Evolutionary conservation across 2,113 vertebrate genomes (phyloP).

Genomic region (Tricholaema leucomelas): DNA sequence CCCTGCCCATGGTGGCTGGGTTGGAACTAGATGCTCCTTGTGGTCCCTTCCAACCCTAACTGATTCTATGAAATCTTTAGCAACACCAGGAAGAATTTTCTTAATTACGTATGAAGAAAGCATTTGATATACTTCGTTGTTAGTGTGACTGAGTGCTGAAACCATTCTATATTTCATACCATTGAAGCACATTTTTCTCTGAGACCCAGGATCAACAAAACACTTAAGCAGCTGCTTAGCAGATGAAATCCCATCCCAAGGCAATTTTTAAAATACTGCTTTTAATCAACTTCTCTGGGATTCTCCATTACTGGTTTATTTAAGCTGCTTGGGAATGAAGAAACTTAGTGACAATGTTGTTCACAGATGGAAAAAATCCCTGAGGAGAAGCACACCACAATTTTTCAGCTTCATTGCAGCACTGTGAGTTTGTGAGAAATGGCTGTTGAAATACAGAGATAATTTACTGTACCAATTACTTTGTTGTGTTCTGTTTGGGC

Average conservation of each 20-base stretch:
- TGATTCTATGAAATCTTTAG: neutral
- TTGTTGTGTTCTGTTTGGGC: neutral
- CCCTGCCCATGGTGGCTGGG: no score
- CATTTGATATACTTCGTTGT: neutral
- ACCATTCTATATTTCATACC: neutral
- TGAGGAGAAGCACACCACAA: neutral
- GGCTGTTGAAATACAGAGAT: neutral
- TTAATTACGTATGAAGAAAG: neutral
- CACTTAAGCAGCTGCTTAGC: conserved; percentile 1
- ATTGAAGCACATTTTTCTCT: neutral
- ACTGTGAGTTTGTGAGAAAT: neutral
- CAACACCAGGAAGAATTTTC: neutral
- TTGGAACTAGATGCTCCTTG: no score
- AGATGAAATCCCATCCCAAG: conserved; percentile 11
- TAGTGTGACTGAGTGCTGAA: neutral
- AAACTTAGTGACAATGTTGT: neutral
- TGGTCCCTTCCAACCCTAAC: no score
- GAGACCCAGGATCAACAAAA: conserved; percentile 13
- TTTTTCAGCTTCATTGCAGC: neutral
- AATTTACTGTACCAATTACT: conserved; percentile 9
- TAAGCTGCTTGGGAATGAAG: neutral
- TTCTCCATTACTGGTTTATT: neutral
- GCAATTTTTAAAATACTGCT: neutral
- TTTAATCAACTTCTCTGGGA: neutral
- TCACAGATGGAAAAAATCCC: neutral